Conservation (phyloP, 2,888 invertebrate genomes). For the Nymphalis urticae region DNA sequence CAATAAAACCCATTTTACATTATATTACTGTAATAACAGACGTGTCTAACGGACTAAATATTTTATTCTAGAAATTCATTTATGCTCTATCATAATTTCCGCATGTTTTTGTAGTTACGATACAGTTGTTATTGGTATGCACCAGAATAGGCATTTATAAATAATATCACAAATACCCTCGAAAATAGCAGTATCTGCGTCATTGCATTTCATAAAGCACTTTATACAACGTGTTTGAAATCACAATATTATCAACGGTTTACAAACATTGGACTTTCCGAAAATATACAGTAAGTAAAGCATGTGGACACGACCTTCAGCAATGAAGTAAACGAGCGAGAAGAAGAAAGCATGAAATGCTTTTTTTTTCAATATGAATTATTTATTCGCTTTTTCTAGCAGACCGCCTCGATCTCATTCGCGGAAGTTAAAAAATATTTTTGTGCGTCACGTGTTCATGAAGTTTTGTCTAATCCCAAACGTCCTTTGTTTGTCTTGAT, state of each 20-base stretch:
- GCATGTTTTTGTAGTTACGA: neutral
- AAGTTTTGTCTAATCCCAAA: too few relatives aligned
- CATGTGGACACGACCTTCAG: too few relatives aligned
- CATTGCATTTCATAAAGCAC: constrained; percentile 25
- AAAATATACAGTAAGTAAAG: neutral
- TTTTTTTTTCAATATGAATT: too few relatives aligned
- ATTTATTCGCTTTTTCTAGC: too few relatives aligned
- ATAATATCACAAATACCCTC: constrained; percentile 18
- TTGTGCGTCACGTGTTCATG: too few relatives aligned
- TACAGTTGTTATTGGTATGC: constrained; percentile 6
- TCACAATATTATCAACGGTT: constrained; percentile 14
- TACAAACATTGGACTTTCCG: constrained; percentile 4
- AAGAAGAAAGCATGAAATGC: too few relatives aligned
- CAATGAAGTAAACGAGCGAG: too few relatives aligned
- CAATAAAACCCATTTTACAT: neutral
- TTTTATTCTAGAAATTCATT: neutral
- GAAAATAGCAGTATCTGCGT: constrained; percentile 31
- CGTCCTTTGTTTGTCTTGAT: too few relatives aligned
- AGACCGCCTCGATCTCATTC: too few relatives aligned
- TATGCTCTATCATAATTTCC: neutral
- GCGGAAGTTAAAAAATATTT: too few relatives aligned
- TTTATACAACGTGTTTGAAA: constrained; percentile 5
- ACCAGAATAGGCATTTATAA: constrained; percentile 8
- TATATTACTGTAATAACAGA: neutral
- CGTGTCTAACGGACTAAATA: neutral